A percentile compares a stretch with the other conserved stretches of the same genome.
phyloP scores from a whole-genome alignment of 2,797 vertebrate species.

The Champsocephalus esox region DNA sequence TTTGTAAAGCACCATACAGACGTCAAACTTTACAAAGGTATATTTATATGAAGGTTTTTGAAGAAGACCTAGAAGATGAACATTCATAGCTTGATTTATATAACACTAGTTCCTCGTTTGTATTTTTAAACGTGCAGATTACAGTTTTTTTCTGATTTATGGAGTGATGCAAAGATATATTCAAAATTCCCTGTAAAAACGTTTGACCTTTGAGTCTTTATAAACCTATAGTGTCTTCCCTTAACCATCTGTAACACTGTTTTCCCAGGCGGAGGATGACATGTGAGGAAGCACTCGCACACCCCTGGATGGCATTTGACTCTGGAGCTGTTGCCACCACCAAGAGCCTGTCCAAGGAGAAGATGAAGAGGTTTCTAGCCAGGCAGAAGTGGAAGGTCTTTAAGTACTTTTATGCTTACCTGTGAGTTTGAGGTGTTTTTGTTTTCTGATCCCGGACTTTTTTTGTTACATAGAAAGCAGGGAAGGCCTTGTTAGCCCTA shows the following conservation, averaged over 20 bases:
- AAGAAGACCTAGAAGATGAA: no score
- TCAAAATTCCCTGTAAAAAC: no score
- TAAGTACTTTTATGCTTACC: neutral
- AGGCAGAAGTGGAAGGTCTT: constrained; percentile 91
- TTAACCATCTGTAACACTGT: neutral
- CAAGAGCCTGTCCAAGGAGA: constrained; percentile 88
- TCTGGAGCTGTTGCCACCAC: constrained; percentile 60
- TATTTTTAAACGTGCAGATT: no score
- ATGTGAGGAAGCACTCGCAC: constrained; percentile 82
- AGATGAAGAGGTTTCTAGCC: constrained; percentile 89
- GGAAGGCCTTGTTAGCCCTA: constrained; percentile 90
- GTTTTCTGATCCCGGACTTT: neutral
- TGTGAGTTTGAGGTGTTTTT: neutral
- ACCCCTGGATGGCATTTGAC: constrained; percentile 86
- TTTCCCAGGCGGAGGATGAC: constrained; percentile 84
- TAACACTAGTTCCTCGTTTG: no score
- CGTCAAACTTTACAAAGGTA: no score
- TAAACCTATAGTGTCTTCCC: no score
- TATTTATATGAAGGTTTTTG: no score
- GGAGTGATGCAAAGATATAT: no score
- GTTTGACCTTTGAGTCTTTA: no score
- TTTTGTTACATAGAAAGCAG: constrained; percentile 80
- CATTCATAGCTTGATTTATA: no score
- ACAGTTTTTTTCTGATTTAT: no score
- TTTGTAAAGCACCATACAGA: no score